A percentile compares a stretch with the other conserved stretches of the same genome.
phyloP scores from a whole-genome alignment of 2,888 invertebrate genomes.

The Drosophila sordidapex region DNA sequence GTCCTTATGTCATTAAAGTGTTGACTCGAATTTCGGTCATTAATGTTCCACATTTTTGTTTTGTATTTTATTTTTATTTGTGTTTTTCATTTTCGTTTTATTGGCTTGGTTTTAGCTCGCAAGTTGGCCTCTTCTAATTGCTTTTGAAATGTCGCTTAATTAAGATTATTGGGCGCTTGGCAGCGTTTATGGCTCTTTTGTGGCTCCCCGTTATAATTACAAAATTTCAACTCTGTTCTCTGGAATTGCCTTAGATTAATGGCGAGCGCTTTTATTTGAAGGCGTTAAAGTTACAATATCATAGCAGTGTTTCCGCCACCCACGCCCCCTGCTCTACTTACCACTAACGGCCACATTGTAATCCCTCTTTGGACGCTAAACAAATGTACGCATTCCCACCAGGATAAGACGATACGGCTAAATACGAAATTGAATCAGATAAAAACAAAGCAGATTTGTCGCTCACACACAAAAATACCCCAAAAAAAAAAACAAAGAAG shows the following conservation, averaged over 20 bases:
- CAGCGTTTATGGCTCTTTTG: constrained; percentile 81
- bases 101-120: constrained; percentile 21
- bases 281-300: constrained; percentile 59
- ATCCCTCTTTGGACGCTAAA: constrained; percentile 64
- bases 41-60: constrained; percentile 52
- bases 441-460: constrained; percentile 82
- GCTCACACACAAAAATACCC: constrained; percentile 41
- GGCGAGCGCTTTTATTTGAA: constrained; percentile 48
- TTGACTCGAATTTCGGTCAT: constrained; percentile 51
- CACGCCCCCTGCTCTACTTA: not conserved
- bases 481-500: constrained; percentile 22
- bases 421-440: constrained; percentile 77
- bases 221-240: constrained; percentile 63
- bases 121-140: constrained; percentile 60
- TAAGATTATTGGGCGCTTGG: constrained; percentile 84
- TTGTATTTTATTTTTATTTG: constrained; percentile 16
- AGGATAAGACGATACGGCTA: constrained; percentile 74
- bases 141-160: constrained; percentile 80
- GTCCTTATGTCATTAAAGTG: constrained; percentile 14
- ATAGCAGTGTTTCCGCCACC: constrained; percentile 4
- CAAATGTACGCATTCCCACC: constrained; percentile 80
- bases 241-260: constrained; percentile 58
- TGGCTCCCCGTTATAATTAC: constrained; percentile 82
- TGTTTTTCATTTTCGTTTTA: constrained; percentile 40
- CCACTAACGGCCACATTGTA: constrained; percentile 41